Conservation (phyloP, 2,888 invertebrate species). For the Amphipoea oculea region DNA sequence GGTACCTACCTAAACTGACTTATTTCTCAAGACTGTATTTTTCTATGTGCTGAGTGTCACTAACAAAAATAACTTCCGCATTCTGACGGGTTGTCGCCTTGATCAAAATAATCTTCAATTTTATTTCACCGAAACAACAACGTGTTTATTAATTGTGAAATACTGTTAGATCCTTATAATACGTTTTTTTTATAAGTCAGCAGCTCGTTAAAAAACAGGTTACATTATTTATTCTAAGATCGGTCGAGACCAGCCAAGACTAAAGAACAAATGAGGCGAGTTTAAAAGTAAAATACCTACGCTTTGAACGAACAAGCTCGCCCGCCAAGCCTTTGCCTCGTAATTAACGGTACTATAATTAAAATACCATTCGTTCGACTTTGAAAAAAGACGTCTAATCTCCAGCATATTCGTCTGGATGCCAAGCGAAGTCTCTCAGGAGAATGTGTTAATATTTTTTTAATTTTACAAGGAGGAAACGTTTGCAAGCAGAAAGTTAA, state of each 20-base stretch:
- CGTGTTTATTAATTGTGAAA: background rate
- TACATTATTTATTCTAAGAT: conserved; percentile 46
- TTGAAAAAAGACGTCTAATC: conserved; percentile 74
- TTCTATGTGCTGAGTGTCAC: background rate
- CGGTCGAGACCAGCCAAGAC: conserved; percentile 21
- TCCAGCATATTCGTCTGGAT: conserved; percentile 59
- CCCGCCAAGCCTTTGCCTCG: conserved; percentile 73
- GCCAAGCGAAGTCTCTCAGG: conserved; percentile 33
- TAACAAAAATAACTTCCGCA: background rate
- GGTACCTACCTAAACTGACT: rapidly evolving
- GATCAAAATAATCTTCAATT: background rate
- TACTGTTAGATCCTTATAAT: background rate
- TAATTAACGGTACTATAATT: conserved; percentile 88
- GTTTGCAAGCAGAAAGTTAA: background rate
- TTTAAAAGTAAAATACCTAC: conserved; percentile 58
- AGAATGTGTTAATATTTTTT: conserved; percentile 47
- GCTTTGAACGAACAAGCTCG: conserved; percentile 52
- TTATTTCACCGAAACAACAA: background rate
- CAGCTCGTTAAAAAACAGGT: conserved; percentile 40
- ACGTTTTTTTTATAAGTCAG: background rate
- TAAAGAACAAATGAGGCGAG: conserved; percentile 55
- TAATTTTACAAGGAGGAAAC: conserved; percentile 3
- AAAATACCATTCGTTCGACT: conserved; percentile 87
- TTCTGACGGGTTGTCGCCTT: background rate
- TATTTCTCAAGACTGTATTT: background rate